Percentiles rank a stretch among this genome's conserved stretches.
Conservation (phyloP, 1,140 invertebrate species). For the Muscidifurax raptorellus region DNA sequence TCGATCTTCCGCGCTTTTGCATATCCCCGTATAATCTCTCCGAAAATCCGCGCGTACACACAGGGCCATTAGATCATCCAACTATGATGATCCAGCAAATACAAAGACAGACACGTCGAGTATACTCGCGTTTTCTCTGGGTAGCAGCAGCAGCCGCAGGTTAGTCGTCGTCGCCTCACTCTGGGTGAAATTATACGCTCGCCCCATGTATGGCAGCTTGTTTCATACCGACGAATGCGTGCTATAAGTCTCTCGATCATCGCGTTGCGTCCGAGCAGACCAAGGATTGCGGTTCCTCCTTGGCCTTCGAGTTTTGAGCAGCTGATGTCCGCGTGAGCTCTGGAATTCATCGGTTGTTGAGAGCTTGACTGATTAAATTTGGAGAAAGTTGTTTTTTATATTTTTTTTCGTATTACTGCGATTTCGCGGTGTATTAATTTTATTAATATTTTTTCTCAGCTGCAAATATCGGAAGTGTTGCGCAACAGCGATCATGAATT, state of each 20-base stretch:
- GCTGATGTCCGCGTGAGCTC: neutral
- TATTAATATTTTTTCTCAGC: too few relatives aligned
- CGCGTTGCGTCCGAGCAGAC: neutral
- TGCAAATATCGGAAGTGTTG: too few relatives aligned
- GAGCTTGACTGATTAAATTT: too few relatives aligned
- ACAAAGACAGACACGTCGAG: neutral
- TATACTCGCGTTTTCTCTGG: too few relatives aligned
- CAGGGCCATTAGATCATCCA: neutral
- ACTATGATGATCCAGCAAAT: neutral
- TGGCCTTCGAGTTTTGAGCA: neutral
- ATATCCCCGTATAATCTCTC: neutral
- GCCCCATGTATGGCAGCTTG: conserved; percentile 76
- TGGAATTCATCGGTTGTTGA: neutral
- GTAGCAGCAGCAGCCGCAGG: too few relatives aligned
- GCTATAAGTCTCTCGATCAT: neutral
- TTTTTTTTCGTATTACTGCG: too few relatives aligned
- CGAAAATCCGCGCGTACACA: neutral
- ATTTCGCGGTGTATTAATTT: too few relatives aligned
- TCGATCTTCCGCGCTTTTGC: neutral
- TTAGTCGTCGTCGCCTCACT: too few relatives aligned
- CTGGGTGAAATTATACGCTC: conserved; percentile 60
- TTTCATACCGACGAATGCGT: conserved; percentile 67
- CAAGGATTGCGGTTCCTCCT: neutral
- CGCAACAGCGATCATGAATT: too few relatives aligned
- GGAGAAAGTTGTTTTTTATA: neutral